Evolutionary conservation across 2,113 vertebrate genomes (phyloP).

Genomic region (Corvus cornix): DNA sequence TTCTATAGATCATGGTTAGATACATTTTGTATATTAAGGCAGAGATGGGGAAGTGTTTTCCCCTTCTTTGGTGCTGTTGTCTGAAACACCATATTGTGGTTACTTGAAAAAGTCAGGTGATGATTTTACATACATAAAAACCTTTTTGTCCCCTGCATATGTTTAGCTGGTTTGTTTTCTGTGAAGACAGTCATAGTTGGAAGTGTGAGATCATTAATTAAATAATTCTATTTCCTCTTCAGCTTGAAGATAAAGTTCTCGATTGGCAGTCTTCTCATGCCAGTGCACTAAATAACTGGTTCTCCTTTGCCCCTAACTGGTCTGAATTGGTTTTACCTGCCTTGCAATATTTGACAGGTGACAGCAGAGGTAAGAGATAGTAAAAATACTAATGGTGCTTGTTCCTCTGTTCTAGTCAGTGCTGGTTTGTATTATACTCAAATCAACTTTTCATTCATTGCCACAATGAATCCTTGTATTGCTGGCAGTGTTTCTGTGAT

Average conservation of each 20-base stretch:
- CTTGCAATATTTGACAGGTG: conserved; percentile 91
- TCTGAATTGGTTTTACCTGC: conserved; percentile 90
- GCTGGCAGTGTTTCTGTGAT: fast-evolving
- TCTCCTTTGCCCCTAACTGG: conserved; percentile 90
- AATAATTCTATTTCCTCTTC: not conserved
- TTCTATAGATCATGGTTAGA: not conserved
- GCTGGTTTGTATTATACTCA: not conserved
- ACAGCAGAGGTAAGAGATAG: conserved; percentile 82
- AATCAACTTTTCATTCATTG: not conserved
- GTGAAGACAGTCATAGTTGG: not conserved
- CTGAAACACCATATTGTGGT: not conserved
- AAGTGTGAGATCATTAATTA: not conserved
- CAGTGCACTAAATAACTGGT: conserved; percentile 92
- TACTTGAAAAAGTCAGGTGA: not conserved
- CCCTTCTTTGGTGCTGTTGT: not conserved
- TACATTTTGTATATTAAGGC: not conserved
- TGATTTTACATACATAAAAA: not conserved
- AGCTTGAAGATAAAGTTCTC: conserved; percentile 94
- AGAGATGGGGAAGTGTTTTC: not conserved
- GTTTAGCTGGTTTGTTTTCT: not conserved
- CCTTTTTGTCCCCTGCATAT: not conserved
- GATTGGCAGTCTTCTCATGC: conserved; percentile 92
- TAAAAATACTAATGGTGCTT: not conserved
- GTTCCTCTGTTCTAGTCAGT: not conserved
- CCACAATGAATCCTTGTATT: not conserved